A percentile compares a stretch with the other conserved stretches of the same genome.
phyloP scores from a whole-genome alignment of 2,113 vertebrate species.

The Hippocampus zosterae region DNA sequence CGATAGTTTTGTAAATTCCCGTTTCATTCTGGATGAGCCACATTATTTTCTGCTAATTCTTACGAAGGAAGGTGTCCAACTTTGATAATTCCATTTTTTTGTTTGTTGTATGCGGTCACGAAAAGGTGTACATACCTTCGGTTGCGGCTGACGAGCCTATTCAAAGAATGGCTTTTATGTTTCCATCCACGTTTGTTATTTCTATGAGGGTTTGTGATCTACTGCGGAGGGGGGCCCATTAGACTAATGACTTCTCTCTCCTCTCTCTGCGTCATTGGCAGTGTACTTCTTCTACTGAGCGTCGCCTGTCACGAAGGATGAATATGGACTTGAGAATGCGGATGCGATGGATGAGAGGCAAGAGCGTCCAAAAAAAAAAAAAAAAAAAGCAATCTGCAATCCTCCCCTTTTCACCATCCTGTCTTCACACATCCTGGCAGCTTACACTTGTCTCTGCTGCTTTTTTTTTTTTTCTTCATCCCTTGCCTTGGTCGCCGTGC shows the following conservation, averaged over 20 bases:
- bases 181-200: neutral
- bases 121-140: neutral
- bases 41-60: too few relatives aligned
- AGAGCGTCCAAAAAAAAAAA: conserved; percentile 13
- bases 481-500: conserved; percentile 15
- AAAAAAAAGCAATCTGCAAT: conserved; percentile 30
- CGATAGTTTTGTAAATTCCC: too few relatives aligned
- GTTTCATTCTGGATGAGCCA: too few relatives aligned
- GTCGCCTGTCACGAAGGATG: conserved; percentile 38
- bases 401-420: conserved; percentile 37
- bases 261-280: conserved; percentile 25
- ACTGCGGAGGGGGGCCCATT: conserved; percentile 15
- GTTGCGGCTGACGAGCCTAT: neutral
- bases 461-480: neutral
- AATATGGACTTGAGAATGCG: conserved; percentile 56
- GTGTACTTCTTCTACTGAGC: conserved; percentile 78
- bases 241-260: conserved; percentile 34
- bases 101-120: neutral
- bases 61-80: neutral
- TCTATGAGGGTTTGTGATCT: neutral
- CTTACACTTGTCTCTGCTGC: conserved; percentile 39
- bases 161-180: neutral
- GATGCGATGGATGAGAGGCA: conserved; percentile 37
- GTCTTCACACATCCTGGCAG: conserved; percentile 57
- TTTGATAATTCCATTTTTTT: neutral